Base-by-base conservation (phyloP, 2,888 invertebrate genomes). In the Plusia festucae region DNA sequence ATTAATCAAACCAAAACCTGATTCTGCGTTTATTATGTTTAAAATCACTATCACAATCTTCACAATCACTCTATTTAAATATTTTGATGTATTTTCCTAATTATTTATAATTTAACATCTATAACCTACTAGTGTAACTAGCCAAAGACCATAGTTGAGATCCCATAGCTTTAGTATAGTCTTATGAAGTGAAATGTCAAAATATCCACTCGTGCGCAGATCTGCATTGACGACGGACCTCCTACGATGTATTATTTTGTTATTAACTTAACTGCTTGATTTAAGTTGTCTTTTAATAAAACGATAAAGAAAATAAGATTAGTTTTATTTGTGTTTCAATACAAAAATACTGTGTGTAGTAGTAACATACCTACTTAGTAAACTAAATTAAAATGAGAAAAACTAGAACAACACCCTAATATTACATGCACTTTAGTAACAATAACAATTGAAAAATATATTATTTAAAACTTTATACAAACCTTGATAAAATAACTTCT, bases 211-310 rank as follows among this genome's bases (percentile, higher is more conserved):
- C 53, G 9, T 32, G 53, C 73, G 68, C 59, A 59, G 40, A 53
- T 53, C 54, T 75, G 82, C 82, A 79, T 81, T 81, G 81, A 81
- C 79, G 82, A 70, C 13, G 59, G 56, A 30, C 81, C 71, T 70
- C 70, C 66, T 78, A 76, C 71, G 82, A 86, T 90, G 88, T 91
- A 90, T 89, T 86, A 88, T 91, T 88, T 90, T 90, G 87, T 90
- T 90, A 86, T 84, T 88, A 86, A 85, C 90, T 91, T 89, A 91
- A 90, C 84, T 75, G 90, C 90, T 91, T 89, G 89, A 88, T 90
- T 70, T 93, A 94, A 94, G 94, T 91, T 92, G 88, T 91, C 89
- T 93, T 90, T 82, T 91, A 93, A 92, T 91, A 93, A 93, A 93
- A 90, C 53, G 75, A 83, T 83, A 70, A 70, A 76, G 63, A 64